phyloP scores from a whole-genome alignment of 2,797 vertebrate genomes.

The Chelonia mydas region DNA sequence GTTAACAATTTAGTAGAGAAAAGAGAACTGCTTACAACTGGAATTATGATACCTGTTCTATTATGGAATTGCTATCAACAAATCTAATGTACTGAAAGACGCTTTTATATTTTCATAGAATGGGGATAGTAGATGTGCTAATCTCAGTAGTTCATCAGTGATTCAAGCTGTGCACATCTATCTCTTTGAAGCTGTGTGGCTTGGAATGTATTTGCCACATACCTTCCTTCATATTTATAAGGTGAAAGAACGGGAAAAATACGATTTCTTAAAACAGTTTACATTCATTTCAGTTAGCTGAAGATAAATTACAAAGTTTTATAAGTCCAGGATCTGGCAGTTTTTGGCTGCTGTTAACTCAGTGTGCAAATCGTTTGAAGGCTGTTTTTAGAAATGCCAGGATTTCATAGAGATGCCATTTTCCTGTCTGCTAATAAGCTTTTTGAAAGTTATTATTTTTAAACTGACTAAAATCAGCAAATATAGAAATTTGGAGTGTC shows the following conservation, averaged over 20 bases:
- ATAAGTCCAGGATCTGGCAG: slow-evolving; percentile 29
- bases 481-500: not conserved
- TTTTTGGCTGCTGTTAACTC: slow-evolving; percentile 40
- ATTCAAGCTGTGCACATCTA: not conserved
- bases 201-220: slow-evolving; percentile 11
- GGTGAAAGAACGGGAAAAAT: slow-evolving; percentile 6
- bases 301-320: slow-evolving; percentile 45
- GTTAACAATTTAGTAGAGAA: not conserved
- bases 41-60: not conserved
- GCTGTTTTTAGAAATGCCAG: slow-evolving; percentile 52
- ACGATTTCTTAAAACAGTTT: slow-evolving; percentile 30
- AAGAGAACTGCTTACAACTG: not conserved
- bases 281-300: not conserved
- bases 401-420: slow-evolving; percentile 32
- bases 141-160: not conserved
- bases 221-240: slow-evolving; percentile 29
- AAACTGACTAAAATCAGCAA: not conserved
- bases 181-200: not conserved
- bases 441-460: not conserved
- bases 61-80: not conserved
- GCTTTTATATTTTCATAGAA: not conserved
- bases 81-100: not conserved
- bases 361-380: slow-evolving; percentile 54
- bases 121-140: not conserved
- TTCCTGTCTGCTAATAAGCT: not conserved